Evolutionary conservation across 2,888 invertebrate genomes (phyloP).

Genomic region (Chloroclystis v-ata): DNA sequence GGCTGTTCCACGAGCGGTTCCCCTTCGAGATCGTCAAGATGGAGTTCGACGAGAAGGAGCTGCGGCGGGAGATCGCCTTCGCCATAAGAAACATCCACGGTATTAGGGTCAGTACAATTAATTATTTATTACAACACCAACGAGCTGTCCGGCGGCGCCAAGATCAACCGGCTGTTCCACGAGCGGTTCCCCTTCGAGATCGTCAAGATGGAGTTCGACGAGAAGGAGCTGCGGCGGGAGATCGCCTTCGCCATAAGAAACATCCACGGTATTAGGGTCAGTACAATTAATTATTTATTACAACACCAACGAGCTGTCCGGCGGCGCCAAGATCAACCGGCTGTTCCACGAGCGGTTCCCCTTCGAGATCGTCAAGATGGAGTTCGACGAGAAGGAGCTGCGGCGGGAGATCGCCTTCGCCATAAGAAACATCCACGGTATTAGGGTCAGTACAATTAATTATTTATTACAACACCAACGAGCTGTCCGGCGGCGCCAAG

Average conservation of each 20-base stretch:
- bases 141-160: conserved; percentile 98
- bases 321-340: conserved; percentile 99
- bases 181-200: conserved; percentile 99
- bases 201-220: conserved; percentile 99
- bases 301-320: conserved; percentile 87
- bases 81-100: conserved; percentile 99
- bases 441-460: conserved; percentile 73
- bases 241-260: conserved; percentile 99
- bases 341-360: conserved; percentile 99
- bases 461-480: conserved; percentile 57
- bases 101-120: conserved; percentile 79
- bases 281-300: conserved; percentile 26
- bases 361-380: conserved; percentile 99
- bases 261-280: conserved; percentile 94
- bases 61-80: conserved; percentile 98
- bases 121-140: conserved; percentile 33
- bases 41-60: conserved; percentile 99
- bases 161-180: conserved; percentile 99
- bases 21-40: conserved; percentile 99
- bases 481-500: conserved; percentile 98
- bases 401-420: conserved; percentile 98
- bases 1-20: conserved; percentile 99
- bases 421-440: conserved; percentile 99
- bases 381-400: conserved; percentile 99
- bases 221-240: conserved; percentile 97